Evolutionary conservation across 2,797 vertebrate genomes (phyloP).

Genomic region (Phrynocephalus guinanensis): DNA sequence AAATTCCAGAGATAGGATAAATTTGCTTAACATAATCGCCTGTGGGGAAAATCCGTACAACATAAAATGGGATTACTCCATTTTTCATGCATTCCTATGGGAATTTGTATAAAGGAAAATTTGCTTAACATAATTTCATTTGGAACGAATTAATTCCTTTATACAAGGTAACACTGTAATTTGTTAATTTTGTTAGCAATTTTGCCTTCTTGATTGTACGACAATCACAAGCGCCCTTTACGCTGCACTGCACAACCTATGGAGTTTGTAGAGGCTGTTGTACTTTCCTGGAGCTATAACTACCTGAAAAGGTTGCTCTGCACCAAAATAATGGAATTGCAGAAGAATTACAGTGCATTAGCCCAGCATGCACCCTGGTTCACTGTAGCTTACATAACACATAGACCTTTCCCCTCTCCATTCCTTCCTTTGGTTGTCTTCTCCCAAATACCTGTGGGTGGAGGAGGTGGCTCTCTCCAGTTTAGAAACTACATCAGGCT

Average conservation of each 20-base stretch:
- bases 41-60: too few relatives aligned
- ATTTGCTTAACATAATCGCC: too few relatives aligned
- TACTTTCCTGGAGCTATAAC: slow-evolving; percentile 43
- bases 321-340: slow-evolving; percentile 26
- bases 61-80: too few relatives aligned
- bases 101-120: too few relatives aligned
- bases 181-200: not conserved
- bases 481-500: slow-evolving; percentile 25
- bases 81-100: too few relatives aligned
- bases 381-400: slow-evolving; percentile 38
- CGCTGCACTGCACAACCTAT: slow-evolving; percentile 18
- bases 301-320: slow-evolving; percentile 43
- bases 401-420: slow-evolving; percentile 17
- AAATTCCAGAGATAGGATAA: too few relatives aligned
- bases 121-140: too few relatives aligned
- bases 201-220: slow-evolving; percentile 25
- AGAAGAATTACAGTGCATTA: slow-evolving; percentile 49
- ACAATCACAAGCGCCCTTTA: slow-evolving; percentile 37
- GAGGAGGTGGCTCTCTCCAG: slow-evolving; percentile 24
- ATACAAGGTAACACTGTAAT: too few relatives aligned
- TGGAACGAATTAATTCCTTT: too few relatives aligned
- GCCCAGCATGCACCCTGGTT: slow-evolving; percentile 13
- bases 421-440: slow-evolving; percentile 5
- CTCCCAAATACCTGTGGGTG: slow-evolving; percentile 29
- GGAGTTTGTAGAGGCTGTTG: slow-evolving; percentile 37